A percentile compares a stretch with the other conserved stretches of the same genome.
phyloP scores from a whole-genome alignment of 2,113 vertebrate species.

The Cacatua alba region DNA sequence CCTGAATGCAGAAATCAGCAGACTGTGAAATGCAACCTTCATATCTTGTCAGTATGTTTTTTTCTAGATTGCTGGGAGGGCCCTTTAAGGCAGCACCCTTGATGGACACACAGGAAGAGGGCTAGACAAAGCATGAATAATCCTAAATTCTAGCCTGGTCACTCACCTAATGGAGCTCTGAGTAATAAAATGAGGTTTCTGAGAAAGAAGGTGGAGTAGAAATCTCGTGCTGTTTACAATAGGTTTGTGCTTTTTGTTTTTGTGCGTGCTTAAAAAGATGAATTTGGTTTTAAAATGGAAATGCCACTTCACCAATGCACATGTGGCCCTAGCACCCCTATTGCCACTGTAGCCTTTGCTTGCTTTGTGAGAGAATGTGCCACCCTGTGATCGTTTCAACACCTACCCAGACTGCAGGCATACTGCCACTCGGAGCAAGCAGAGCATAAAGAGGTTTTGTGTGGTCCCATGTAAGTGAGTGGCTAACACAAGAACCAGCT shows the following conservation, averaged over 20 bases:
- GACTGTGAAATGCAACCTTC: background rate
- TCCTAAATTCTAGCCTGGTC: background rate
- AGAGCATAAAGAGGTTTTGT: background rate
- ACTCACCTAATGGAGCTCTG: background rate
- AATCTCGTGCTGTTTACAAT: background rate
- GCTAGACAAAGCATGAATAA: conserved; percentile 29
- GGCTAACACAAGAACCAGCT: background rate
- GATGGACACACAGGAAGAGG: conserved; percentile 3
- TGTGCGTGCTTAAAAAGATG: background rate
- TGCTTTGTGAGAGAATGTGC: background rate
- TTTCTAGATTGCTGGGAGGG: background rate
- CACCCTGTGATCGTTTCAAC: rapidly evolving
- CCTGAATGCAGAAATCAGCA: background rate
- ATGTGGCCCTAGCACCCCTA: background rate
- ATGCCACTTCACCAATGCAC: rapidly evolving
- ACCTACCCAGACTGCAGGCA: background rate
- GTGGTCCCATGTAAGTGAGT: too few species aligned
- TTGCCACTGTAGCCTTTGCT: rapidly evolving
- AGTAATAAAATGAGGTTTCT: background rate
- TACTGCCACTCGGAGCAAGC: background rate
- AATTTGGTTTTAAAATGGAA: background rate
- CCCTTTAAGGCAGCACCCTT: background rate
- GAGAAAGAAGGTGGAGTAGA: background rate
- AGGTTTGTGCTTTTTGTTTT: background rate
- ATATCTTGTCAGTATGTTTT: background rate